Evolutionary conservation across 1,140 invertebrate genomes (phyloP), one percentile per base, ranked within the genome.

Genomic region (Panulirus ornatus): DNA sequence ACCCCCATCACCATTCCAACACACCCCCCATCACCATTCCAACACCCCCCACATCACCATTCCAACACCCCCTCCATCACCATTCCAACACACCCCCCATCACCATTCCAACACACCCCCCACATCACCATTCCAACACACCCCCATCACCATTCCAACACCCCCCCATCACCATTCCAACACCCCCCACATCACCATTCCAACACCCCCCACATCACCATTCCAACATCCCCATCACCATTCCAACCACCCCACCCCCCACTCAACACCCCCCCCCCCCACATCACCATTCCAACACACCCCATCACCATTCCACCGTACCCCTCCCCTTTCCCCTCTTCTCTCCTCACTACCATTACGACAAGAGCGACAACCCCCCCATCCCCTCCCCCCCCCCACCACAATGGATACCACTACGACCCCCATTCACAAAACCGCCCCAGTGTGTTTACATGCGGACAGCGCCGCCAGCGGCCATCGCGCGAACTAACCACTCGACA

Each of bases 401-500:
- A n/a, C n/a, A n/a, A n/a, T n/a, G n/a, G n/a, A n/a, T n/a, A n/a
- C n/a, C n/a, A n/a, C n/a, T n/a, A n/a, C n/a, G n/a, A n/a, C n/a
- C n/a, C 27, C 81, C 58, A 63, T 83, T 66, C 54, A 66, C 38
- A 38, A 66, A 63, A 36, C 58, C 44, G 3, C n/a, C 19, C 30
- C 22, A 44, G 19, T 30, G 22, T 79, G 42, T 79, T 47, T 38
- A 76, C 73, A 76, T 27, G 73, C 1, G 19, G 27, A 30, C 82
- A 44, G 58, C 82, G 58, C 82, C 82, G n/a, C 66, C 8, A n/a
- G 58, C 42, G 58, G 58, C 58, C 47, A 42, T 36, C 22, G 38
- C 36, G 27, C 27, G 34, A 71, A 42, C 19, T 27, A 9, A 38
- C 58, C 51, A 16, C 38, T 71, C 58, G 27, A 27, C 36, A 84